Base-by-base conservation (phyloP, 2,888 invertebrate species). In the Lordiphosa andalusiaca region DNA sequence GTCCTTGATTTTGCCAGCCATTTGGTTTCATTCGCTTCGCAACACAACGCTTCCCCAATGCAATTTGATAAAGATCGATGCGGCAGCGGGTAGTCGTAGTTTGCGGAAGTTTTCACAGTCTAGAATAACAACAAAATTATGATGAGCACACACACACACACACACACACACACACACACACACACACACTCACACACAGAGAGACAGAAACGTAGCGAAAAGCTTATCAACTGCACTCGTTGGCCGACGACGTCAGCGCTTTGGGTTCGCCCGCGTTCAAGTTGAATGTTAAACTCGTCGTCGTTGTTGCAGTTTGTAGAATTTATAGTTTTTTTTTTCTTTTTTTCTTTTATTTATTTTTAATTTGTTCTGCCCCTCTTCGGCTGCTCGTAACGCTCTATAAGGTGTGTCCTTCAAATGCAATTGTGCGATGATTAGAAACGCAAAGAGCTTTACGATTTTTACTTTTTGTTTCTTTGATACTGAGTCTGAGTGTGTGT, bases 381-480 rank as follows among this genome's bases (percentile, higher is more conserved):
- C 68, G 61, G 66, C 55, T 71, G 56, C 44, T 54, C 47, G 25
- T 33, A 6, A 16, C 23, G 38, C 60, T 51, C 53, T 70, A 48
- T 37, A 39, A 55, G 57, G 64, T 59, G 80, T 84, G 85, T 85
- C 85, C 85, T 85, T 85, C 85, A 84, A 85, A 83, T 84, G 74
- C 78, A 86, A 83, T 84, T 83, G 76, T 68, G 76, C 84, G 80
- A 78, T 81, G 82, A 85, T 84, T 84, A 84, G 77, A 77, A 73
- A 80, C 82, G 80, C 81, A 73, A 72, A 73, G 81, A 67, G 69
- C 53, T 62, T 25, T 47, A 41, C 68, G 73, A 73, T 71, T 83
- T 80, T 74, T 83, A 80, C 73, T 81, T 80, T 81, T 83, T 82
- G 75, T 74, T 80, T 80, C 76, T 30, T 30, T 65, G 78, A 68